Evolutionary conservation across 2,113 vertebrate genomes (phyloP).

Genomic region (Myotis lucifugus): DNA sequence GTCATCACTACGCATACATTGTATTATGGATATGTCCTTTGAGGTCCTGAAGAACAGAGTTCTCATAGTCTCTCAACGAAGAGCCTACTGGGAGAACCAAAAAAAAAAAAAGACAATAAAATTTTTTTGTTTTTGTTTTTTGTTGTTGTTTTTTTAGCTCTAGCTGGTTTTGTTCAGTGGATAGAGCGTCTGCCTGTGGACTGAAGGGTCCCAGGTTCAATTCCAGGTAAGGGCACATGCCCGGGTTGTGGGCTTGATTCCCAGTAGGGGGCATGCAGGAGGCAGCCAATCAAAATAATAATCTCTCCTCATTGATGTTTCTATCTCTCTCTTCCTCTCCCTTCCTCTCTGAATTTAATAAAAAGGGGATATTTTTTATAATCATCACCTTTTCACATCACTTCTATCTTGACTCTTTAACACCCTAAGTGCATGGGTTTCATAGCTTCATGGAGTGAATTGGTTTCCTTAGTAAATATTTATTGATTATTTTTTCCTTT

Average conservation of each 20-base stretch:
- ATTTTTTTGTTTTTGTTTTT: too few species aligned
- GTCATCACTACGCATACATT: slow-evolving; percentile 16
- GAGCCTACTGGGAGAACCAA: background rate
- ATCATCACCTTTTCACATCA: background rate
- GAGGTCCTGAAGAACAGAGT: background rate
- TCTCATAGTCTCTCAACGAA: background rate
- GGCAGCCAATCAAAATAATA: too few species aligned
- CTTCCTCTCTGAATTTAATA: too few species aligned
- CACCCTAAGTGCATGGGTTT: background rate
- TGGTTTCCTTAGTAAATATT: background rate
- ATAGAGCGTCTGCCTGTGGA: too few species aligned
- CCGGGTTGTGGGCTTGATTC: too few species aligned
- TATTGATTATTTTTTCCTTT: background rate
- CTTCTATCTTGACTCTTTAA: slow-evolving; percentile 4
- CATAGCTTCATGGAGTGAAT: background rate
- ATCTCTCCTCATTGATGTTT: too few species aligned
- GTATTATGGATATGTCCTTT: background rate
- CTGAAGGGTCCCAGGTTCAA: too few species aligned
- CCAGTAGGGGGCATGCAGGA: too few species aligned
- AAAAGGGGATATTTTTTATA: background rate
- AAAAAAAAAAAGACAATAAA: background rate
- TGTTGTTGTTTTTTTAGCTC: too few species aligned
- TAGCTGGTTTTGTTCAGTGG: too few species aligned
- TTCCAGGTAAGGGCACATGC: too few species aligned
- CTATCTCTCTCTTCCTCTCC: too few species aligned